Conservation (phyloP, 92 coral and sea anemone species). For the Umimayanthus chanpuru region DNA sequence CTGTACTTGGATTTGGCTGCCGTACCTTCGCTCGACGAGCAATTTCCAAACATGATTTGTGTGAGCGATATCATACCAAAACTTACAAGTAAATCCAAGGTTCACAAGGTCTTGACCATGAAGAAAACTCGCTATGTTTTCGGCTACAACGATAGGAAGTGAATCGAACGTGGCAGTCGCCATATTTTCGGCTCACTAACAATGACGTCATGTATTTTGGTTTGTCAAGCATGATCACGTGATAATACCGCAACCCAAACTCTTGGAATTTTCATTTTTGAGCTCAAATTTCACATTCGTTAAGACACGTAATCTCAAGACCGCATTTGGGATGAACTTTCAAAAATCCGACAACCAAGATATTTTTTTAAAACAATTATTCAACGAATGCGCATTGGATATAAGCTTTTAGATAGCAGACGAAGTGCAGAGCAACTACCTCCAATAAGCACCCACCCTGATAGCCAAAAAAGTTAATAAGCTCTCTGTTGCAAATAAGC, state of each 20-base stretch:
- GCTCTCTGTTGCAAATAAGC: too few species aligned
- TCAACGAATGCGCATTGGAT: too few species aligned
- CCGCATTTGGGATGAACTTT: too few species aligned
- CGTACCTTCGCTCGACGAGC: conserved; percentile 63
- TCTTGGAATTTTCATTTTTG: too few species aligned
- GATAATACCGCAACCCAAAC: background rate
- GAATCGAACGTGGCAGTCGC: conserved; percentile 33
- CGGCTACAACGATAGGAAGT: conserved; percentile 65
- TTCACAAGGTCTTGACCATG: conserved; percentile 72
- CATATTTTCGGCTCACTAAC: background rate
- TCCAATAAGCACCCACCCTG: too few species aligned
- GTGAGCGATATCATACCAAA: conserved; percentile 60
- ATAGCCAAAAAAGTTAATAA: too few species aligned
- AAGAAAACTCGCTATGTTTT: conserved; percentile 66
- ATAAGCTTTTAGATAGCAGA: too few species aligned
- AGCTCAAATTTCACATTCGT: too few species aligned
- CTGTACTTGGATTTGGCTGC: background rate
- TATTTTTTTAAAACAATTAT: too few species aligned
- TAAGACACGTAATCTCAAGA: too few species aligned
- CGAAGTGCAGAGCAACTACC: too few species aligned
- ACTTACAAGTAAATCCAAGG: conserved; percentile 71
- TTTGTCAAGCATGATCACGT: background rate
- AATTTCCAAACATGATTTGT: conserved; percentile 63
- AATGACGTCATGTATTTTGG: conserved; percentile 31
- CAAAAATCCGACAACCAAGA: too few species aligned